These are phyloP conservation scores for Schizotus pectinicornis DNA, from an alignment of 2,888 invertebrate genomes.

Conservation along the genomic window DNA sequence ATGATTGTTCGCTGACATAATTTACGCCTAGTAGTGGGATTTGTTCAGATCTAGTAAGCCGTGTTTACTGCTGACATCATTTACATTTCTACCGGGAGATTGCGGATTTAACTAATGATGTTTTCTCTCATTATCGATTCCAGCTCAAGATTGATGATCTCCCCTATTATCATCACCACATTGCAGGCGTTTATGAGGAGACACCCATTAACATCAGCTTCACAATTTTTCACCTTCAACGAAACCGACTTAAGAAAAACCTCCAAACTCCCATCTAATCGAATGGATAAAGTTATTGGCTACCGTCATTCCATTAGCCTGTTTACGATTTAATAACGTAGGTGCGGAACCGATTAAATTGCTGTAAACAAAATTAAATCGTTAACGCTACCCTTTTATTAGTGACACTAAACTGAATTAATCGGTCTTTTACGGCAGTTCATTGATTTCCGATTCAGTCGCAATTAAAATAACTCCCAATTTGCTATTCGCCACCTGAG, in stretches of 20 bases:
- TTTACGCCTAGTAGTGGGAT: slow-evolving; percentile 58
- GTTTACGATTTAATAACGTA: slow-evolving; percentile 30
- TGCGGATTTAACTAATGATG: slow-evolving; percentile 47
- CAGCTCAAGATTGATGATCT: slow-evolving; percentile 32
- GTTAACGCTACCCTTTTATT: slow-evolving; percentile 17
- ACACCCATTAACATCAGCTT: neutral
- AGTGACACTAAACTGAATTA: slow-evolving; percentile 16
- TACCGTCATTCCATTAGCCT: slow-evolving; percentile 17
- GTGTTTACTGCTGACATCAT: slow-evolving; percentile 51
- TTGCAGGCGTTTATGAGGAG: neutral
- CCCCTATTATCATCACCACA: slow-evolving; percentile 9
- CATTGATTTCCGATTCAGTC: slow-evolving; percentile 1
- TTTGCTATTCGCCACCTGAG: neutral
- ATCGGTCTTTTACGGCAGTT: neutral
- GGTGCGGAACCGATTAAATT: slow-evolving; percentile 27
- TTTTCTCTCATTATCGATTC: slow-evolving; percentile 36
- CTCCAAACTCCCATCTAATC: neutral
- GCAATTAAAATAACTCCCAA: slow-evolving; percentile 1
- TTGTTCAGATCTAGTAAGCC: slow-evolving; percentile 52
- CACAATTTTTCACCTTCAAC: slow-evolving; percentile 2
- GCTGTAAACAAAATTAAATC: slow-evolving; percentile 30
- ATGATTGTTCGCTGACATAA: slow-evolving; percentile 59
- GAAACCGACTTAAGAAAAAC: slow-evolving; percentile 1
- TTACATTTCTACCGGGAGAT: slow-evolving; percentile 48
- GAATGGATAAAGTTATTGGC: neutral